Evolutionary conservation across 2,797 vertebrate species (phyloP).

Genomic region (Botia kubotai): DNA sequence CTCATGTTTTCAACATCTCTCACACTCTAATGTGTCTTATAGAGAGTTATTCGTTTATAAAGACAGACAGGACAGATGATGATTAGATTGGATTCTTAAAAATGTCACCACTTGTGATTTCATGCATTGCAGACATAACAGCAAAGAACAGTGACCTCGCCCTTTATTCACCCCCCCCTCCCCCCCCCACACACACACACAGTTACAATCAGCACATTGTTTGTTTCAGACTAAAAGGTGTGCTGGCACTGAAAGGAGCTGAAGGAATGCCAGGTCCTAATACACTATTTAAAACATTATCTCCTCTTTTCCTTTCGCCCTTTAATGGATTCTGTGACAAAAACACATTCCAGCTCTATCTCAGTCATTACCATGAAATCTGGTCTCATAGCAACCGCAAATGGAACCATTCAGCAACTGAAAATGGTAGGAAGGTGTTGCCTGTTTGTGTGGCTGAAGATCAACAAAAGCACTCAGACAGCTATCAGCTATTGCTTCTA

Average conservation of each 20-base stretch:
- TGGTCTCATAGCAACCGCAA: conserved; percentile 2
- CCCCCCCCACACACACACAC: neutral
- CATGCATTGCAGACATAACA: conserved; percentile 39
- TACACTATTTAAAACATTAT: neutral
- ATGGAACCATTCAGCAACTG: neutral
- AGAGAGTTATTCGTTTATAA: neutral
- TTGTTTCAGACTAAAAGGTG: conserved; percentile 5
- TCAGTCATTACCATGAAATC: neutral
- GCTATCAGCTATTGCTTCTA: neutral
- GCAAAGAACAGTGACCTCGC: conserved; percentile 36
- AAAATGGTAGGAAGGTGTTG: neutral
- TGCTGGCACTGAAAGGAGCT: neutral
- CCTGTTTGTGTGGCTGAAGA: neutral
- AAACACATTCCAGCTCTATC: conserved; percentile 3
- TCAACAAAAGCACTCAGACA: neutral
- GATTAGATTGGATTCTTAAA: conserved; percentile 14
- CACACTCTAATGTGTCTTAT: neutral
- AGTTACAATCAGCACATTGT: neutral
- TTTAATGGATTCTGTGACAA: conserved; percentile 9
- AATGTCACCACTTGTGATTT: conserved; percentile 21
- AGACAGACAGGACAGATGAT: neutral
- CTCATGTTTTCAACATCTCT: neutral
- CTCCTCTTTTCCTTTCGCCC: neutral
- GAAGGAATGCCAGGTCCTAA: neutral
- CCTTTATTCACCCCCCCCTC: neutral